Evolutionary conservation across 2,113 vertebrate genomes (phyloP).

Genomic region (Pycnonotus jocosus): DNA sequence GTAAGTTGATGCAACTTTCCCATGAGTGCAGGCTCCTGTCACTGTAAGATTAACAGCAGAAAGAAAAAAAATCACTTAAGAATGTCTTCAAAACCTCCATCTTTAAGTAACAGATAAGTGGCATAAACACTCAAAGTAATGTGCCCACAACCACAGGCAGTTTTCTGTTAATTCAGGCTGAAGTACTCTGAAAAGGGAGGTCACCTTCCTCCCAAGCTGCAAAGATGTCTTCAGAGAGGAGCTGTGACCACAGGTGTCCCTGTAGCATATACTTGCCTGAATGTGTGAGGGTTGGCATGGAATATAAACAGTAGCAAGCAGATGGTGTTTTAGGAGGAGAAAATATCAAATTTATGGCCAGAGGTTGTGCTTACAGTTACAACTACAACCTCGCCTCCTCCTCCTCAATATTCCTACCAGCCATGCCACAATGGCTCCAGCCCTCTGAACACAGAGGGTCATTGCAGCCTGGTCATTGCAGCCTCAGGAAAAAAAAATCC

Average conservation of each 20-base stretch:
- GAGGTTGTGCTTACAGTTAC: not conserved
- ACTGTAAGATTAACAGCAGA: not conserved
- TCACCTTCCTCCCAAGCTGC: not conserved
- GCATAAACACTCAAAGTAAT: not conserved
- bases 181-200: not conserved
- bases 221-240: not conserved
- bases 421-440: not conserved
- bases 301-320: not conserved
- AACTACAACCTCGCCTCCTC: not conserved
- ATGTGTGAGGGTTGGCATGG: not conserved
- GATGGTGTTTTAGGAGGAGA: not conserved
- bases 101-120: constrained; percentile 12
- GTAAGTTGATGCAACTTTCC: not conserved
- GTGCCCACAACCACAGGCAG: not conserved
- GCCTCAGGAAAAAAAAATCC: not conserved
- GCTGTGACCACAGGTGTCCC: not conserved
- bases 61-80: not conserved
- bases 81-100: not conserved
- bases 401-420: not conserved
- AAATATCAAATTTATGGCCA: not conserved
- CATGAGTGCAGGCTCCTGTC: not conserved
- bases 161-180: constrained; percentile 8
- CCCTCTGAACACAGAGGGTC: not conserved
- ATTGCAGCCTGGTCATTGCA: not conserved
- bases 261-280: not conserved